phyloP scores from a whole-genome alignment of 2,888 invertebrate species.

The Saturnia pavonia region DNA sequence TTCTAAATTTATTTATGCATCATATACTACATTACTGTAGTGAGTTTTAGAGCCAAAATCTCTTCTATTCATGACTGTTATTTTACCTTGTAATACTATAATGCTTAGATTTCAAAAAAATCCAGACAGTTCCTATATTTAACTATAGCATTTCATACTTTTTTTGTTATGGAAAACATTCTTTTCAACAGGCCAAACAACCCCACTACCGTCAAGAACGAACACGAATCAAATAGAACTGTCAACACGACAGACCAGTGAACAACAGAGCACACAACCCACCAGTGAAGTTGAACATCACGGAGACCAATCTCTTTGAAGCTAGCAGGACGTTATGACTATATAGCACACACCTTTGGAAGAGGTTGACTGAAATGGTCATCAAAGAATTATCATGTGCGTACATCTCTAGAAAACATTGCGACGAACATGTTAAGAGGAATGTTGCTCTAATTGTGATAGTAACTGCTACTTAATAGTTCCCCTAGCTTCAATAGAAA shows the following conservation, averaged over 20 bases:
- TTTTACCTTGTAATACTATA: no score
- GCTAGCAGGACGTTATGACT: slow-evolving; percentile 35
- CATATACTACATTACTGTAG: background rate
- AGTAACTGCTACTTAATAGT: slow-evolving; percentile 20
- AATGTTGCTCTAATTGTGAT: slow-evolving; percentile 8
- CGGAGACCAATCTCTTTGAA: slow-evolving; percentile 65
- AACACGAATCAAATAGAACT: slow-evolving; percentile 60
- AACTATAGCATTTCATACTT: background rate
- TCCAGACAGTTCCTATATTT: background rate
- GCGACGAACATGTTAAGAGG: background rate
- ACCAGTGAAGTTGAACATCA: slow-evolving; percentile 64
- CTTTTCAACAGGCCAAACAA: slow-evolving; percentile 69
- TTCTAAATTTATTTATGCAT: background rate
- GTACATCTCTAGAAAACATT: background rate
- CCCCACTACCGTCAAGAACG: slow-evolving; percentile 72
- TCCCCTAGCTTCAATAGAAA: background rate
- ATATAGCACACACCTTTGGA: slow-evolving; percentile 32
- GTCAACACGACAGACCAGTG: slow-evolving; percentile 46
- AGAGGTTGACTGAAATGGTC: slow-evolving; percentile 15
- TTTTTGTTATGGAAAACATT: slow-evolving; percentile 12
- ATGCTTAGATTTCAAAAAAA: background rate
- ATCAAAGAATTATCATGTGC: slow-evolving; percentile 13
- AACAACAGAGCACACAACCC: slow-evolving; percentile 56
- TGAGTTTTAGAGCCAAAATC: no score
- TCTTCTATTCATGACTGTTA: no score